Conservation (phyloP, 2,113 vertebrate genomes). For the Acanthochromis polyacanthus region DNA sequence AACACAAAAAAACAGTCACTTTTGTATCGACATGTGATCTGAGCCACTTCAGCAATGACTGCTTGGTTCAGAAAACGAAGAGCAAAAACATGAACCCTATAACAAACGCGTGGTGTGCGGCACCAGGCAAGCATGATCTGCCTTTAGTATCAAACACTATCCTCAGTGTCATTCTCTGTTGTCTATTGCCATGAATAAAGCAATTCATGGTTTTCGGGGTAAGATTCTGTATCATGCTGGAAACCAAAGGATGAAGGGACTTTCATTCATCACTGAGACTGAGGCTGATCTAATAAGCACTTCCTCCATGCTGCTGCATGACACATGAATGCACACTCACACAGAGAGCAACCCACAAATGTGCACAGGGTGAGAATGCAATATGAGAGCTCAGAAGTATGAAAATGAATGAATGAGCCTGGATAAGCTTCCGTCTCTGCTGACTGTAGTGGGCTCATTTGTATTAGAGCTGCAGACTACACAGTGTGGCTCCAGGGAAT, state of each 20-base stretch:
- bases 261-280: conserved; percentile 45
- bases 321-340: conserved; percentile 12
- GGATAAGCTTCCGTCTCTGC: conserved; percentile 45
- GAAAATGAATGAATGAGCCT: conserved; percentile 55
- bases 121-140: not conserved
- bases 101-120: not conserved
- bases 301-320: conserved; percentile 15
- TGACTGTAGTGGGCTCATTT: conserved; percentile 35
- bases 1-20: not conserved
- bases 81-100: not conserved
- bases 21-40: not conserved
- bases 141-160: conserved; percentile 15
- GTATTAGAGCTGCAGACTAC: conserved; percentile 27
- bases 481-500: conserved; percentile 25
- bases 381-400: conserved; percentile 37
- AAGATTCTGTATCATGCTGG: conserved; percentile 32
- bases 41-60: not conserved
- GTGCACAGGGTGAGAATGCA: conserved; percentile 46
- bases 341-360: conserved; percentile 20
- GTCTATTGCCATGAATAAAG: conserved; percentile 17
- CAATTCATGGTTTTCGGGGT: conserved; percentile 27
- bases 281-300: conserved; percentile 46
- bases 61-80: not conserved
- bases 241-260: conserved; percentile 41
- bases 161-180: not conserved